These are phyloP conservation scores for Atherix ibis DNA, from an alignment of 2,888 invertebrate species.

Conservation along the genomic window DNA sequence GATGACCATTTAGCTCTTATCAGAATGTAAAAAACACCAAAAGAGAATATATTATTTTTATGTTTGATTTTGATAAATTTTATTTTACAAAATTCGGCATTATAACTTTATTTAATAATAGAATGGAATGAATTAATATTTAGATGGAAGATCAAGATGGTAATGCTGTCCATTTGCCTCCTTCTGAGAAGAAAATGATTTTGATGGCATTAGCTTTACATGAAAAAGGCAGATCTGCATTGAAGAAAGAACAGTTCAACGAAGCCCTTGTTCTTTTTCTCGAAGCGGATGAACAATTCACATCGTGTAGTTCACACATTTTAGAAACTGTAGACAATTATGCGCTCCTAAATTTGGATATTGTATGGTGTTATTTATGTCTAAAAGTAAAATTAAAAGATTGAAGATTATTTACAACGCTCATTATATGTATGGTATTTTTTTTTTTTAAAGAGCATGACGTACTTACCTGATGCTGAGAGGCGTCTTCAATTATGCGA, in stretches of 20 bases:
- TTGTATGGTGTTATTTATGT: slow-evolving; percentile 79
- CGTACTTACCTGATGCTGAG: slow-evolving; percentile 58
- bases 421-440: neutral
- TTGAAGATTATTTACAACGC: neutral
- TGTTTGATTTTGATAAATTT: too few relatives aligned
- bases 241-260: slow-evolving; percentile 47
- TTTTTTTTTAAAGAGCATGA: slow-evolving; percentile 38
- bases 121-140: too few relatives aligned
- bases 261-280: slow-evolving; percentile 56
- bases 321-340: slow-evolving; percentile 65
- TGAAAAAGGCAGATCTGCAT: slow-evolving; percentile 56
- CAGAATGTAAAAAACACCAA: too few relatives aligned
- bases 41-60: too few relatives aligned
- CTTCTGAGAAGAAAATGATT: slow-evolving; percentile 49
- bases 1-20: too few relatives aligned
- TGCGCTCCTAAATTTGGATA: slow-evolving; percentile 67
- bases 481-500: slow-evolving; percentile 51
- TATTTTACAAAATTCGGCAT: too few relatives aligned
- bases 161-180: slow-evolving; percentile 51
- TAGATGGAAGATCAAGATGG: slow-evolving; percentile 67
- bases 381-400: slow-evolving; percentile 30
- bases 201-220: slow-evolving; percentile 64
- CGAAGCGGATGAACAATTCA: slow-evolving; percentile 61
- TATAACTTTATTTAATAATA: too few relatives aligned
- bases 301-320: slow-evolving; percentile 29